phyloP scores from a whole-genome alignment of 2,113 vertebrate genomes.

The Blennius ocellaris region DNA sequence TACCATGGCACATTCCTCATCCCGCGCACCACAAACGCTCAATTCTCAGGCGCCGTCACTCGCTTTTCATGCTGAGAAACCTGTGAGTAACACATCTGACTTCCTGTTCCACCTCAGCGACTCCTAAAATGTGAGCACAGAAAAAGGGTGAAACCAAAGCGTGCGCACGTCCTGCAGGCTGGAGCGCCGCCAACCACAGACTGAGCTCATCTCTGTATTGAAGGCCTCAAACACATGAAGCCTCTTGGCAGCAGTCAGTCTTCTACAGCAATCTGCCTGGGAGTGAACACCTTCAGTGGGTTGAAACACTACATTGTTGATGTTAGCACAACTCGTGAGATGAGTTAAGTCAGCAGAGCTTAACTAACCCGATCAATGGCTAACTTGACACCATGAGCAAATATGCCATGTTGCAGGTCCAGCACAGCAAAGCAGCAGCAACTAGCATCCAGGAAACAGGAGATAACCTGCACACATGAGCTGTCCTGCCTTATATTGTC shows the following conservation, averaged over 20 bases:
- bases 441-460: slow-evolving; percentile 24
- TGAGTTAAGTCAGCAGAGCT: slow-evolving; percentile 30
- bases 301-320: slow-evolving; percentile 25
- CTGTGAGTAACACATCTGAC: slow-evolving; percentile 71
- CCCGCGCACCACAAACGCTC: slow-evolving; percentile 8
- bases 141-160: slow-evolving; percentile 41
- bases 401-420: slow-evolving; percentile 19
- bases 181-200: slow-evolving; percentile 26
- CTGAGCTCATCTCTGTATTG: slow-evolving; percentile 43
- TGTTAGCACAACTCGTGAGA: background rate
- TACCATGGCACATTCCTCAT: background rate
- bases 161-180: slow-evolving; percentile 37
- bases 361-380: slow-evolving; percentile 61
- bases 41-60: slow-evolving; percentile 21
- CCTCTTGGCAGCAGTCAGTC: slow-evolving; percentile 8
- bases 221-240: slow-evolving; percentile 19
- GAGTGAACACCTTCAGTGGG: background rate
- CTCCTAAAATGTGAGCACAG: slow-evolving; percentile 64
- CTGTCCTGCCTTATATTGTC: background rate
- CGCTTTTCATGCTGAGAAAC: slow-evolving; percentile 55
- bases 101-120: slow-evolving; percentile 75
- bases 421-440: slow-evolving; percentile 28
- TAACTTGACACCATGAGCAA: slow-evolving; percentile 53
- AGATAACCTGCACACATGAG: slow-evolving; percentile 24
- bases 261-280: background rate